Conservation (phyloP, 30 jellyfish, hydroid and myxozoan species). For the Catostylus mosaicus region DNA sequence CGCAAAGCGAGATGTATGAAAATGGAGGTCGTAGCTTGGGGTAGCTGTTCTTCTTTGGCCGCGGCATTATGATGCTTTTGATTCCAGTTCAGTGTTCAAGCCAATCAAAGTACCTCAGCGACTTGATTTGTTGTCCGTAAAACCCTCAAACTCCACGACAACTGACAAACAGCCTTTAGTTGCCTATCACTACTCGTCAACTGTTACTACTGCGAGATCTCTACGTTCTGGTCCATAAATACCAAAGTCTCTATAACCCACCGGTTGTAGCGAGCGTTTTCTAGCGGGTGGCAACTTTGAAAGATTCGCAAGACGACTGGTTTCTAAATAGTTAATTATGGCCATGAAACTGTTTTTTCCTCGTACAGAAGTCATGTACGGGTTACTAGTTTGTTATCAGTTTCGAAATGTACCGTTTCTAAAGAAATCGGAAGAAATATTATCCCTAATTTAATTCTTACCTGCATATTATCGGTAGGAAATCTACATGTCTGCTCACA, state of each 20-base stretch:
- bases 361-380: no score
- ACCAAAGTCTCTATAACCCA: background rate
- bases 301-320: no score
- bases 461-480: no score
- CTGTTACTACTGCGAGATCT: background rate
- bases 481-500: no score
- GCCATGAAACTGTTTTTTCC: no score
- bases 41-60: slow-evolving; percentile 68
- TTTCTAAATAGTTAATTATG: no score
- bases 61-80: slow-evolving; percentile 23
- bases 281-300: background rate
- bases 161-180: background rate
- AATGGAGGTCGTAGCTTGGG: slow-evolving; percentile 31
- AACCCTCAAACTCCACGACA: background rate
- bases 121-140: background rate
- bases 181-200: background rate
- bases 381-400: no score
- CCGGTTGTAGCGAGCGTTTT: background rate
- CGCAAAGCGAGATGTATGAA: slow-evolving; percentile 50
- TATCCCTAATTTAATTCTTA: no score
- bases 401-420: no score
- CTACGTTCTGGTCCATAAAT: background rate
- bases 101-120: background rate
- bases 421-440: no score
- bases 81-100: background rate